Evolutionary conservation across 1,140 invertebrate species (phyloP).

Genomic region (Potamilus streckersoni): DNA sequence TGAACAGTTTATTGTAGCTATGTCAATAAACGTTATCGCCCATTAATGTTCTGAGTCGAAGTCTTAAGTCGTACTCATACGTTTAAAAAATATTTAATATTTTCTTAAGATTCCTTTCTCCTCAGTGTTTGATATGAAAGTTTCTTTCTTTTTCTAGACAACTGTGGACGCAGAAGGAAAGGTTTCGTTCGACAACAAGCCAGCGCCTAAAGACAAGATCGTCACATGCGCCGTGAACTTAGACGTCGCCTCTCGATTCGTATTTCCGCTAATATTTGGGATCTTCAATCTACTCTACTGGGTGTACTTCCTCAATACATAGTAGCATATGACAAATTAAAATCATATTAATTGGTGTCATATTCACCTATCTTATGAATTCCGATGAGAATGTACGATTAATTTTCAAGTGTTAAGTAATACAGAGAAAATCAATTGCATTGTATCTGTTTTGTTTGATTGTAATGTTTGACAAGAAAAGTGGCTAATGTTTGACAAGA

Average conservation of each 20-base stretch:
- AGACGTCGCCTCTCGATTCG: constrained; percentile 70
- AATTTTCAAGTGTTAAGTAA: too few relatives aligned
- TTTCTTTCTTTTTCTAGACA: constrained; percentile 37
- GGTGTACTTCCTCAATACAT: constrained; percentile 68
- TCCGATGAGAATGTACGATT: too few relatives aligned
- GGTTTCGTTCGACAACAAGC: constrained; percentile 24
- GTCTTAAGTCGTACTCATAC: background rate
- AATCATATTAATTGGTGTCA: too few relatives aligned
- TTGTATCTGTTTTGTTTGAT: too few relatives aligned
- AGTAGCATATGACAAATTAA: too few relatives aligned
- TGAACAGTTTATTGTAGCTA: too few relatives aligned
- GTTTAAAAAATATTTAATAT: background rate
- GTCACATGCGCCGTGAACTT: constrained; percentile 59
- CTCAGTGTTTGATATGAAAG: background rate
- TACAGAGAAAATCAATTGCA: too few relatives aligned
- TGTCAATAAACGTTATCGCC: too few relatives aligned
- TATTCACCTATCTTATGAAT: too few relatives aligned
- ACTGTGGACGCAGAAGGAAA: constrained; percentile 39
- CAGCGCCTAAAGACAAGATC: constrained; percentile 25
- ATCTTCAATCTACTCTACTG: constrained; percentile 72
- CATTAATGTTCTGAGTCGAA: too few relatives aligned
- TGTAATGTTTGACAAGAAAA: too few relatives aligned
- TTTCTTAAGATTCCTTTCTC: constrained; percentile 1
- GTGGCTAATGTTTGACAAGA: too few relatives aligned
- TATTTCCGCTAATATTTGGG: constrained; percentile 70